Evolutionary conservation across 1,140 invertebrate species (phyloP).

Genomic region (Kradibia gibbosae): DNA sequence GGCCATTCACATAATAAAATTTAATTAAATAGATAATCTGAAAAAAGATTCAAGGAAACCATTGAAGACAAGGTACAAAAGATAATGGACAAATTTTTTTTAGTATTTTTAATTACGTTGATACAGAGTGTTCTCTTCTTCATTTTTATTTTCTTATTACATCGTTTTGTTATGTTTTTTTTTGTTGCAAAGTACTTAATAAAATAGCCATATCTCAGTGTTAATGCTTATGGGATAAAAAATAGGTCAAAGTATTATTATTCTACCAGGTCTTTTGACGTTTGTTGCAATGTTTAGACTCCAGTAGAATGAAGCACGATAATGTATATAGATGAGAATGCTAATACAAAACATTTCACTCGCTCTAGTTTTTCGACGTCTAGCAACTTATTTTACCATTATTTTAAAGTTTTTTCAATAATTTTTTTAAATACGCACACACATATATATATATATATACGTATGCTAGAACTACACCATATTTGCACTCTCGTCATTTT

Average conservation of each 20-base stretch:
- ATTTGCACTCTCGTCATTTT: constrained; percentile 19
- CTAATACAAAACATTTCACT: constrained; percentile 19
- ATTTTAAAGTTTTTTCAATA: constrained; percentile 49
- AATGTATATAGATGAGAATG: constrained; percentile 13
- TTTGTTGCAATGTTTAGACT: constrained; percentile 33
- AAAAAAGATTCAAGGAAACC: background rate
- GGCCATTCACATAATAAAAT: constrained; percentile 38
- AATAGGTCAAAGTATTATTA: constrained; percentile 36
- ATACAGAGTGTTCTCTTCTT: background rate
- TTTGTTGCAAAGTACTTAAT: background rate
- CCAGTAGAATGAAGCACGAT: background rate
- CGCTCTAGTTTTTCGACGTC: constrained; percentile 32
- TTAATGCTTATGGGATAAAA: background rate
- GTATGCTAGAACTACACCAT: constrained; percentile 27
- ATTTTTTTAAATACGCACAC: constrained; percentile 49
- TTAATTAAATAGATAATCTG: constrained; percentile 48
- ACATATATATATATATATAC: constrained; percentile 38
- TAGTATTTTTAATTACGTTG: constrained; percentile 26
- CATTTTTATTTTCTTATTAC: background rate
- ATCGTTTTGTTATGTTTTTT: no score
- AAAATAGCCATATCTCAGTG: background rate
- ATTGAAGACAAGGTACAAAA: constrained; percentile 12
- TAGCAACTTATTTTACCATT: constrained; percentile 36
- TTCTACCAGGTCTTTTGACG: background rate
- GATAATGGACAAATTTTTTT: constrained; percentile 15